These are phyloP conservation scores for Drosophila testacea DNA, from an alignment of 2,888 invertebrate genomes.

Conservation along the genomic window DNA sequence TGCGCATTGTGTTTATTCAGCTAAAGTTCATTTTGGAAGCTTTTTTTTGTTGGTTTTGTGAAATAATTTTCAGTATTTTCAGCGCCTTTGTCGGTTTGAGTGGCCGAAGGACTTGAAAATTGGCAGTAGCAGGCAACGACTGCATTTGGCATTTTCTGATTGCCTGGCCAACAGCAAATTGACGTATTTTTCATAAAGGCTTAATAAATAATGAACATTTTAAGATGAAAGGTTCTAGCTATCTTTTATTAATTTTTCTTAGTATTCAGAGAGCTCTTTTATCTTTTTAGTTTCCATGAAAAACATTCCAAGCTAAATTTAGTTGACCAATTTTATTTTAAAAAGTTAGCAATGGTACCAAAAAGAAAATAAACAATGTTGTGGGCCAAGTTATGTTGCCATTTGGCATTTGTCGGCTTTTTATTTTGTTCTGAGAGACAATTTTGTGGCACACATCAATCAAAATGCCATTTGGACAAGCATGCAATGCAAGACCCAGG, in stretches of 20 bases:
- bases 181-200: conserved; percentile 44
- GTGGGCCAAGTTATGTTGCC: conserved; percentile 32
- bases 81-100: conserved; percentile 69
- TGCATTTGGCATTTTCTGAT: conserved; percentile 66
- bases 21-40: conserved; percentile 49
- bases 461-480: conserved; percentile 69
- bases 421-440: conserved; percentile 31
- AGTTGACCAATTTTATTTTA: conserved; percentile 17
- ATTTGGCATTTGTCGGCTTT: conserved; percentile 46
- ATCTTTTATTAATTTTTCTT: not conserved
- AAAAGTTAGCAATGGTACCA: conserved; percentile 13
- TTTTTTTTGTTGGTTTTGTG: conserved; percentile 42
- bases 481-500: conserved; percentile 50
- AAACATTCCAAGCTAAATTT: conserved; percentile 11
- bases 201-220: conserved; percentile 4
- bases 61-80: conserved; percentile 66
- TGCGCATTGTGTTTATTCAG: conserved; percentile 72
- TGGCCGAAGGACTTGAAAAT: conserved; percentile 56
- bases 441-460: conserved; percentile 71
- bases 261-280: conserved; percentile 3
- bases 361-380: conserved; percentile 27
- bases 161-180: conserved; percentile 46
- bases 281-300: conserved; percentile 11
- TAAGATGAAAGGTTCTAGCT: not conserved
- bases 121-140: conserved; percentile 10